These are phyloP conservation scores for Lobophora halterata DNA, from an alignment of 2,888 invertebrate genomes.

Conservation along the genomic window DNA sequence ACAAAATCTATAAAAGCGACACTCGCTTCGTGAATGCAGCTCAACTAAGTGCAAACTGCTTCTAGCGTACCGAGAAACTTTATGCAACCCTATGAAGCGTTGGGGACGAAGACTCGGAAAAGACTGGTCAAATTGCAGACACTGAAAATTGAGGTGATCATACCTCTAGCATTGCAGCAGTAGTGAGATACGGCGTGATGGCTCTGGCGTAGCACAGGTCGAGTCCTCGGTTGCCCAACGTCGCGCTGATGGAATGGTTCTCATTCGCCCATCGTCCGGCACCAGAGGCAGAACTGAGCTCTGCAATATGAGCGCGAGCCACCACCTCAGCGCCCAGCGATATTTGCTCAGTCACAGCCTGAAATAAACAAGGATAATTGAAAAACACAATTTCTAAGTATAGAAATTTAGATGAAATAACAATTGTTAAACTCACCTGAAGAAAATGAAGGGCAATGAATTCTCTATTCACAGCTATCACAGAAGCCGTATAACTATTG, in stretches of 20 bases:
- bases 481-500: conserved; percentile 58
- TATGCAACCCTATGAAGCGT: too few species aligned
- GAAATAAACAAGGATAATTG: background rate
- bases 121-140: too few species aligned
- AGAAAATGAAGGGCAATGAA: conserved; percentile 71
- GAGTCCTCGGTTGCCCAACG: conserved; percentile 69
- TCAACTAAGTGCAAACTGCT: too few species aligned
- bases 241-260: conserved; percentile 64
- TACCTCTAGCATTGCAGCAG: conserved; percentile 72
- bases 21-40: too few species aligned
- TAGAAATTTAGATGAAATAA: too few species aligned
- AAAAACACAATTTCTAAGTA: too few species aligned
- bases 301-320: conserved; percentile 56
- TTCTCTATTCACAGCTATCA: conserved; percentile 70
- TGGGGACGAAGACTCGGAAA: too few species aligned
- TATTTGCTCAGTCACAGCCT: conserved; percentile 60
- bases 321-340: conserved; percentile 71
- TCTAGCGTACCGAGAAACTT: too few species aligned
- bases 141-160: background rate
- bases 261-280: conserved; percentile 63
- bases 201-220: conserved; percentile 68
- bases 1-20: too few species aligned
- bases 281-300: conserved; percentile 65
- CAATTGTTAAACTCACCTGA: conserved; percentile 44
- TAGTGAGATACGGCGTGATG: conserved; percentile 64